Evolutionary conservation across 2,113 vertebrate species (phyloP).

Genomic region (Dicerorhinus sumatrensis): DNA sequence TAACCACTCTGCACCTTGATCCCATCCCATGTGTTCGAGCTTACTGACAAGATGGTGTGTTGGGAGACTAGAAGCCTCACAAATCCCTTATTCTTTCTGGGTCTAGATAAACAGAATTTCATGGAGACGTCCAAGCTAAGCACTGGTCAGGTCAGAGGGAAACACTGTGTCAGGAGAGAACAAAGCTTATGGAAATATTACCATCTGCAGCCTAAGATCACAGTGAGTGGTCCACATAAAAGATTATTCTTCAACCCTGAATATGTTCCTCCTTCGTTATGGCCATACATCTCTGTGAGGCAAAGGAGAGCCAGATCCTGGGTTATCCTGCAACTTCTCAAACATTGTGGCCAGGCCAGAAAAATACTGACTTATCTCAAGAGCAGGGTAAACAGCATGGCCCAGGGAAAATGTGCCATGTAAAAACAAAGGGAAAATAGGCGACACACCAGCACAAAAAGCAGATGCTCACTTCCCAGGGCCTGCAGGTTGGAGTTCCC

Average conservation of each 20-base stretch:
- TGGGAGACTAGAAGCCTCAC: background rate
- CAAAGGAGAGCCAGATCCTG: slow-evolving; percentile 24
- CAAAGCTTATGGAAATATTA: background rate
- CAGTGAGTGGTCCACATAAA: background rate
- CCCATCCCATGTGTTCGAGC: background rate
- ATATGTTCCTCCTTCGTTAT: background rate
- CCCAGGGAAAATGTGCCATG: background rate
- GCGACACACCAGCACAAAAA: background rate
- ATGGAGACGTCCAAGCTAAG: background rate
- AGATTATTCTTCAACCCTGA: background rate
- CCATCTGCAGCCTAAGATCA: background rate
- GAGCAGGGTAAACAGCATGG: background rate
- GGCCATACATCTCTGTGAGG: background rate
- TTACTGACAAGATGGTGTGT: background rate
- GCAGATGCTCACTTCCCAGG: background rate
- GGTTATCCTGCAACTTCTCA: slow-evolving; percentile 20
- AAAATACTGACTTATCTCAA: slow-evolving; percentile 38
- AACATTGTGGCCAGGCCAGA: background rate
- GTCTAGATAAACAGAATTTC: slow-evolving; percentile 43
- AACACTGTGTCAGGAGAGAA: background rate
- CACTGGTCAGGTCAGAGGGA: slow-evolving; percentile 2
- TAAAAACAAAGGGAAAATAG: background rate
- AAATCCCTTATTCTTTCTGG: background rate
- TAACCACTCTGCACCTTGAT: background rate
- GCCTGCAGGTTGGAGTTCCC: background rate